phyloP scores from a whole-genome alignment of 2,797 vertebrate species.

The Alcedo atthis region DNA sequence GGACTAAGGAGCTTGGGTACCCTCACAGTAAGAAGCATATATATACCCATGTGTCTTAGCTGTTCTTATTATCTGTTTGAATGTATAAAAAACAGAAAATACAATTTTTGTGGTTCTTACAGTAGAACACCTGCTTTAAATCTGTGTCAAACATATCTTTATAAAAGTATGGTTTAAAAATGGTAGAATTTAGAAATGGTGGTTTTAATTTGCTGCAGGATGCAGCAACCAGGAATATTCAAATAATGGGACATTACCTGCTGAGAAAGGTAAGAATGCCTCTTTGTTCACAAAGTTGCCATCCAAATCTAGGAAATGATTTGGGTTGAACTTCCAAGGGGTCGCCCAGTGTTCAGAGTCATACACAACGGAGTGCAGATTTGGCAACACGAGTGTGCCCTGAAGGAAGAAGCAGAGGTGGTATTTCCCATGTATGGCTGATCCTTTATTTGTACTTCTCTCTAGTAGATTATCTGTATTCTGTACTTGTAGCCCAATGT shows the following conservation, averaged over 20 bases:
- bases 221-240: neutral
- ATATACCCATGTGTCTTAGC: neutral
- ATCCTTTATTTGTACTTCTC: neutral
- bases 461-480: neutral
- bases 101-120: neutral
- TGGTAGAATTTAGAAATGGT: neutral
- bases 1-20: neutral
- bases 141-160: neutral
- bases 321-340: constrained; percentile 62
- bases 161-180: neutral
- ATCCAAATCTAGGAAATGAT: constrained; percentile 67
- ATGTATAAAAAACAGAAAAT: neutral
- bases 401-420: neutral
- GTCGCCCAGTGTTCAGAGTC: constrained; percentile 57
- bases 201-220: neutral
- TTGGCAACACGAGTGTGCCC: constrained; percentile 62
- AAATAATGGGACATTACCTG: constrained; percentile 24
- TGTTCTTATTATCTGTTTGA: neutral
- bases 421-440: neutral
- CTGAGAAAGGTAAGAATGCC: constrained; percentile 70
- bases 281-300: constrained; percentile 67
- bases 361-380: constrained; percentile 54
- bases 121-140: neutral
- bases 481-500: neutral
- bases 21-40: neutral